Base-by-base conservation (phyloP, 2,888 invertebrate species). In the Artemia sp. region DNA sequence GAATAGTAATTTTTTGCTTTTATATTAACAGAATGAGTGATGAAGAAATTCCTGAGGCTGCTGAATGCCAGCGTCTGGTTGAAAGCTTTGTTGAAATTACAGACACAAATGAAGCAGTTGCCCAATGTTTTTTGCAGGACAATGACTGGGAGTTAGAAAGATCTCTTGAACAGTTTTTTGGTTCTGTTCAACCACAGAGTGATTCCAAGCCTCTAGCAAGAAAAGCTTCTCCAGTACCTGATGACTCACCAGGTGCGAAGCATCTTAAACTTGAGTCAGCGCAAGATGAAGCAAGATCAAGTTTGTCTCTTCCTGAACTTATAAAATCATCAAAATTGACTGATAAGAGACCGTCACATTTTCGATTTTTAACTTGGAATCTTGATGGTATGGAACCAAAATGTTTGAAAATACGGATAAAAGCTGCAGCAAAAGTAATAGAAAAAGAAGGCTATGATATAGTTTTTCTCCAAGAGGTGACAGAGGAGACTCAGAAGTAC, bases 391-490 rank as follows among this genome's bases (percentile, higher is more conserved):
- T 84, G 9, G 82, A 83, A 75, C 76, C 77, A 4, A 77, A 77
- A 68, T 82, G 81, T 74, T 73, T 82, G 2, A 76, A 77, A 50
- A 79, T 78, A 10, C 75, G 84, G 69, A 81, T 82, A n/a, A 78
- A 78, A 72, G 80, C 79, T 51, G 81, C 82, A 3, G 78, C 80
- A 71, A 77, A 80, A 67, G 77, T 79, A 50, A 79, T 84, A 58
- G 78, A 78, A 75, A 83, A 83, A 70, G 81, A 82, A 72, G 78
- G 79, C 38, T 81, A 83, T 12, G 82, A 83, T 74, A 78, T 83
- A 51, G 79, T 84, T 1, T 83, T 82, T 73, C 77, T 84, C 14
- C 84, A 85, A 78, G 85, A 85, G 76, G 79, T 84, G 11, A 77
- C 82, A 2, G 77, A 78, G 0, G 76, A 76, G 14, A 78, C 81